Evolutionary conservation across 2,113 vertebrate species (phyloP).

Genomic region (Dunckerocampus dactyliophorus): DNA sequence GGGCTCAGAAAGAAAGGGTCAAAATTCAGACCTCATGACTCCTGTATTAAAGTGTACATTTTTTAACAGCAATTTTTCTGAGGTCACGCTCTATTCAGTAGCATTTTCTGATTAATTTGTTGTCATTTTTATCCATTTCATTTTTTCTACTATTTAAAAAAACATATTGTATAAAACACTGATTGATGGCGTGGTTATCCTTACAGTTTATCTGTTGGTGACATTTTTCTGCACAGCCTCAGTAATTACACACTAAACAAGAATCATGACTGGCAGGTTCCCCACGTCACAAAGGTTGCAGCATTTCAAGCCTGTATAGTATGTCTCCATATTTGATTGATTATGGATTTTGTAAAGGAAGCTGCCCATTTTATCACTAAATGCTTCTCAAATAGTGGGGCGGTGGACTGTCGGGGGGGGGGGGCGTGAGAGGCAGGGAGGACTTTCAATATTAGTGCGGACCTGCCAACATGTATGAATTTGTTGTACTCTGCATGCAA

Average conservation of each 20-base stretch:
- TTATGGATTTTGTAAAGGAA: neutral
- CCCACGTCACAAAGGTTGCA: constrained; percentile 85
- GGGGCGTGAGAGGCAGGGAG: too few species aligned
- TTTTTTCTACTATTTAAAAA: constrained; percentile 55
- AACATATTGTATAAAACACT: constrained; percentile 88
- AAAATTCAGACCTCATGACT: too few species aligned
- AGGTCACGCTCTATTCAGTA: neutral
- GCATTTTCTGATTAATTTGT: constrained; percentile 69
- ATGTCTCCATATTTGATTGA: constrained; percentile 71
- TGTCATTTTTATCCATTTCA: constrained; percentile 91
- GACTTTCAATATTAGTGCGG: too few species aligned
- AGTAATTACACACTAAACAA: constrained; percentile 97
- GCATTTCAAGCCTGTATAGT: constrained; percentile 83
- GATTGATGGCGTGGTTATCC: constrained; percentile 90
- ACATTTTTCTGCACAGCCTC: constrained; percentile 89
- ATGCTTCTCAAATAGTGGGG: too few species aligned
- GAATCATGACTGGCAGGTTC: constrained; percentile 86
- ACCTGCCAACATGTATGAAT: too few species aligned
- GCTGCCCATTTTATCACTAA: constrained; percentile 13
- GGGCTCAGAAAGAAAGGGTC: too few species aligned
- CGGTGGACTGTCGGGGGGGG: too few species aligned
- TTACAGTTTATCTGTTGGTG: constrained; percentile 94
- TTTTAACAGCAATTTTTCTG: too few species aligned
- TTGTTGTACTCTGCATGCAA: too few species aligned
- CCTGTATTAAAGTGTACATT: too few species aligned